Conservation (phyloP, 1,140 invertebrate genomes). For the Aphelinus certus region DNA sequence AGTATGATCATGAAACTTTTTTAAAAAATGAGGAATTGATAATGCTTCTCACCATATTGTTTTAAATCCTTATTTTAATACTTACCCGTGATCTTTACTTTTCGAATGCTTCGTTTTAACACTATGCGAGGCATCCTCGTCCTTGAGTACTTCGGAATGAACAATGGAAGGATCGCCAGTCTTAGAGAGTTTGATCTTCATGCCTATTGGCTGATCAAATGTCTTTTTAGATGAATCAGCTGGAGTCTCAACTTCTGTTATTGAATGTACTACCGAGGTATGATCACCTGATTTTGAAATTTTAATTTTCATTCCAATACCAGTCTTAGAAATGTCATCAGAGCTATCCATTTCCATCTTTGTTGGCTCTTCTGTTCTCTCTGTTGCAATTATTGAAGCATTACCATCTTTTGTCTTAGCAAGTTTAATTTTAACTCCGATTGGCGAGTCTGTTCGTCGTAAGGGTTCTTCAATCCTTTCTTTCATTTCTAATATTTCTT, state of each 20-base stretch:
- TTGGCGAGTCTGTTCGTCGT: conserved; percentile 55
- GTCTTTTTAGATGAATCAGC: neutral
- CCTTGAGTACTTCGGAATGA: conserved; percentile 36
- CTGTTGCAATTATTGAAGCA: conserved; percentile 52
- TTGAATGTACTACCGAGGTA: conserved; percentile 52
- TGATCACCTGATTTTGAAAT: conserved; percentile 55
- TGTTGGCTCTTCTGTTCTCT: conserved; percentile 45
- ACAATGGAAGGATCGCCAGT: conserved; percentile 49
- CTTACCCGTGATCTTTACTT: conserved; percentile 38
- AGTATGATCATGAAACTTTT: no score
- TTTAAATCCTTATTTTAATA: no score
- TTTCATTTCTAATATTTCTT: conserved; percentile 38
- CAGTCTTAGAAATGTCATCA: conserved; percentile 41
- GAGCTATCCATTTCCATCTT: neutral
- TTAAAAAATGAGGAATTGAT: no score
- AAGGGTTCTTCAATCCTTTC: conserved; percentile 47
- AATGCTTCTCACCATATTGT: no score
- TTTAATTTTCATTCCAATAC: conserved; percentile 57
- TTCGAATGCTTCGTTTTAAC: conserved; percentile 44
- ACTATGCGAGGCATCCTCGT: conserved; percentile 23
- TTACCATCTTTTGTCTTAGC: conserved; percentile 52
- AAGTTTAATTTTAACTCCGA: conserved; percentile 60
- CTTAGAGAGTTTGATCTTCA: conserved; percentile 50
- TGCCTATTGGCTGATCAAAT: conserved; percentile 41
- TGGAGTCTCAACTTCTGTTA: conserved; percentile 42